Conservation (phyloP, 2,797 vertebrate species). For the Heterohyrax brucei region DNA sequence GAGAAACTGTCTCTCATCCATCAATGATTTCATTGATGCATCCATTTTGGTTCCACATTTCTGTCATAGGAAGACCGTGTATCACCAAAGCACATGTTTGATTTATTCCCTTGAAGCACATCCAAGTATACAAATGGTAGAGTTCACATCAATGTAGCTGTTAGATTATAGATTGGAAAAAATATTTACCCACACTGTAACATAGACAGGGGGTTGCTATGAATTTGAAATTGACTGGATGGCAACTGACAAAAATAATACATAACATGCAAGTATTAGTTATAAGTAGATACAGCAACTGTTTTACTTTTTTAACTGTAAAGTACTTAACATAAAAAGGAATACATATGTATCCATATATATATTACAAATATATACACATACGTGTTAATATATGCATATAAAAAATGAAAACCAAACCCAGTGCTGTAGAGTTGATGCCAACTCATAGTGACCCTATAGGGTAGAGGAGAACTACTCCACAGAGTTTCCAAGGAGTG, state of each 20-base stretch:
- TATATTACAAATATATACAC: no score
- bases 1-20: neutral
- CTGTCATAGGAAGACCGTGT: neutral
- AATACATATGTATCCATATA: neutral
- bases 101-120: conserved; percentile 19
- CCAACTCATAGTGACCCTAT: no score
- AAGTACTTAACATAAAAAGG: conserved; percentile 40
- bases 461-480: no score
- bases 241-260: neutral
- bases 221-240: neutral
- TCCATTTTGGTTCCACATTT: neutral
- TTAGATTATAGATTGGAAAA: neutral
- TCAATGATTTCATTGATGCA: conserved; percentile 5
- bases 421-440: no score
- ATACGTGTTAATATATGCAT: no score
- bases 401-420: no score
- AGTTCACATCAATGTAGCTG: neutral
- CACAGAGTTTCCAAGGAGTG: no score
- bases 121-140: conserved; percentile 2
- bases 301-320: conserved; percentile 36
- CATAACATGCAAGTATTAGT: neutral
- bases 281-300: neutral
- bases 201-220: neutral
- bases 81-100: neutral
- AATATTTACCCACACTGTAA: conserved; percentile 25